These are phyloP conservation scores for Hipparchia sbordonii DNA, from an alignment of 2,888 invertebrate species.

Conservation along the genomic window DNA sequence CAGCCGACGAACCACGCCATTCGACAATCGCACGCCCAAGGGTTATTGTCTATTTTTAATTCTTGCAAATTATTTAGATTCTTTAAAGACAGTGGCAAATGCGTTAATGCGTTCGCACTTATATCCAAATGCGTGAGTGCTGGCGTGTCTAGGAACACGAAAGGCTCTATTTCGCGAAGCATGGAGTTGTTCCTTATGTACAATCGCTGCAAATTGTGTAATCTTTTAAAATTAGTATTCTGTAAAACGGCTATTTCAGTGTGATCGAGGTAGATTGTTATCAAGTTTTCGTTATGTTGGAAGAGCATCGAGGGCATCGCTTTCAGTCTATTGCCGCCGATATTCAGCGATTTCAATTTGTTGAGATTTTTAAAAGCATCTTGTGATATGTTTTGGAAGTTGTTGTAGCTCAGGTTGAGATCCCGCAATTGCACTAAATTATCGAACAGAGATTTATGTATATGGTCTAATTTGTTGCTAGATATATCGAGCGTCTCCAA, in stretches of 20 bases:
- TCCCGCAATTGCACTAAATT: constrained; percentile 84
- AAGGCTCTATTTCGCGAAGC: constrained; percentile 84
- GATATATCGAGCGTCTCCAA: constrained; percentile 86
- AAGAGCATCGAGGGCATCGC: constrained; percentile 84
- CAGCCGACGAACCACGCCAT: constrained; percentile 88
- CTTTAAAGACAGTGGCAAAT: constrained; percentile 87
- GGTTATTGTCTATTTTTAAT: constrained; percentile 88
- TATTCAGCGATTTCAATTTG: constrained; percentile 80
- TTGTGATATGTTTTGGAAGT: constrained; percentile 82
- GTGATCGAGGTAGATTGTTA: constrained; percentile 84
- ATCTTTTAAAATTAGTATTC: constrained; percentile 85
- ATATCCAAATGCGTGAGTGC: constrained; percentile 86
- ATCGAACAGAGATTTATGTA: constrained; percentile 87
- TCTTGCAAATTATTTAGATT: constrained; percentile 84
- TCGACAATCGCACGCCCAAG: constrained; percentile 93
- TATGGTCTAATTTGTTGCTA: constrained; percentile 84
- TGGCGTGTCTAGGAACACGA: constrained; percentile 84
- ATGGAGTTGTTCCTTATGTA: constrained; percentile 84
- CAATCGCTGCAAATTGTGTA: constrained; percentile 82
- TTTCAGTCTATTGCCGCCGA: constrained; percentile 84
- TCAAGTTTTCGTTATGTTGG: constrained; percentile 84
- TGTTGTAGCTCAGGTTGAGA: constrained; percentile 85
- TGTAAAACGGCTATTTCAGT: constrained; percentile 86
- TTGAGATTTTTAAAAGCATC: constrained; percentile 84
- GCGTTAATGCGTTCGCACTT: constrained; percentile 87